Base-by-base conservation (phyloP, 2,113 vertebrate species). In the Syngnathus scovelli region DNA sequence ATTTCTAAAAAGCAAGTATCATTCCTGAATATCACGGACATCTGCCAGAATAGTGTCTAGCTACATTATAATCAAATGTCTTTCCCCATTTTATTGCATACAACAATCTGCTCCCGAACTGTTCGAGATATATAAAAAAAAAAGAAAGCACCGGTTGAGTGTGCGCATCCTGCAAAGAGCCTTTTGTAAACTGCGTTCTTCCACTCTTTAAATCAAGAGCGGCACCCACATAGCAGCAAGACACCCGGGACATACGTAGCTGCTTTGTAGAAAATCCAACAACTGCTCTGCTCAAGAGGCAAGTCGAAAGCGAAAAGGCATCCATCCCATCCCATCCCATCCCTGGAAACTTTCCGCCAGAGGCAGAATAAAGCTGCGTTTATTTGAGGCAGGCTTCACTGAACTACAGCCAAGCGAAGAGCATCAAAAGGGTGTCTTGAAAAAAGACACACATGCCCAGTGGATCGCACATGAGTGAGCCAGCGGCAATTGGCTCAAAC, bases 391-490 rank as follows among this genome's bases (percentile, higher is more conserved):
- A 62, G 39, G 21, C 44, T 21, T 62, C 61, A 58, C 13, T 36
- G 55, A 58, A 58, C 55, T 43, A 27, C n/a, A 61, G 60, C 61
- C 61, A 62, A 62, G 61, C 21, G 41, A 21, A 38, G 27, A 61
- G 38, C 37, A 41, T 61, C 39, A 44, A 62, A 23, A 62, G 60
- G 39, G 12, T 43, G 60, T 39, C n/a, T 62, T 62, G n/a, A 23
- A 62, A 62, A 62, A 43, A 62, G 41, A 62, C 39, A 15, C 60
- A 61, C n/a, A 61, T 61, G 38, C 59, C 19, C 60, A 61, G 39
- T 61, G n/a, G 39, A 58, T 58, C 7, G 27, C 55, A 58, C 27
- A 52, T 52, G 55, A 61, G n/a, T 13, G 21, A 61, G 60, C 60
- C 60, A 61, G 37, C 11, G n/a, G 60, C 39, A 43, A 61, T 43